Evolutionary conservation across 2,113 vertebrate genomes (phyloP), one percentile per base, ranked within the genome.

Genomic region (Grallaria varia): DNA sequence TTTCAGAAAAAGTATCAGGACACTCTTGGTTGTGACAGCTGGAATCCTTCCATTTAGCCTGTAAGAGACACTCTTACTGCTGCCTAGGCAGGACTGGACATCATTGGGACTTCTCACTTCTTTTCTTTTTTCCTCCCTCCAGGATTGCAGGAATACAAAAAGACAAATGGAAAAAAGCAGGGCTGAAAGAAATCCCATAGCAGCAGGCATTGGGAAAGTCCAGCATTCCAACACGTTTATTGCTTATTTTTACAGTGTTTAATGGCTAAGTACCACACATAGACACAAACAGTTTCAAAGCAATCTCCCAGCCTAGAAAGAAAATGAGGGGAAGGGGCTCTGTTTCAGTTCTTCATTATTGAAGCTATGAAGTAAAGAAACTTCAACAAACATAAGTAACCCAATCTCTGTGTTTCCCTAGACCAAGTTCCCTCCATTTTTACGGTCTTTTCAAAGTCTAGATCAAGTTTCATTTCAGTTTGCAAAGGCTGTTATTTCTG

Each of bases 301-400:
- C 30, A 71, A 84, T 52, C 89, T 96, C 78, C 50, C 35, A 90
- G n/a, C 16, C 62, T n/a, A 64, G 84, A 87, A 93, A 64, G 67
- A 88, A 95, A 92, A 86, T 53, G 74, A 96, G 79, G 74, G 82
- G 81, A 95, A 96, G 89, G 77, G 71, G 86, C 31, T 95, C 87
- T 35, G 21, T 84, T 96, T 94, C 90, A 96, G 69, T 71, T 95
- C 90, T 85, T 95, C 89, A 82, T 94, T 96, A 95, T 68, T 93
- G 92, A 96, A 94, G 69, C 52, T 95, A 94, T 83, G 69, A 95
- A 93, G 73, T 59, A 89, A 94, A 94, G 90, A 90, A 72, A 94
- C 90, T 95, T 96, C 93, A 97, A 97, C 87, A 96, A 96, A 97
- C 84, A 96, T 47, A 83, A 94, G 96, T 94, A 97, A 97, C 55